Evolutionary conservation across 2,113 vertebrate species (phyloP), one percentile per base, ranked within the genome.

Genomic region (Camelus dromedarius): DNA sequence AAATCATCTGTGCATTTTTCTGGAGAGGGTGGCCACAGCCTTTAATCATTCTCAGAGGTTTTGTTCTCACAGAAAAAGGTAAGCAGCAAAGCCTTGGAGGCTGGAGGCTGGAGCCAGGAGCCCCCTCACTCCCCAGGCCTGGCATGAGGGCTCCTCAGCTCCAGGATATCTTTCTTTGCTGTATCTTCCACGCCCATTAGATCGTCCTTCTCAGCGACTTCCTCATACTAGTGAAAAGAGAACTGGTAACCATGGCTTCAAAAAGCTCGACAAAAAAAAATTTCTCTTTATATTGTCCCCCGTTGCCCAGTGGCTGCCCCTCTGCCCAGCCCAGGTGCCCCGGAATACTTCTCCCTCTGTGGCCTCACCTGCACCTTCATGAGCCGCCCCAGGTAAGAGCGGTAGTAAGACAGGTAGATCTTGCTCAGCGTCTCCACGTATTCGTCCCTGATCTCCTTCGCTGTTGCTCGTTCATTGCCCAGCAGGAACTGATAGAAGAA

Each of bases 371-470:
- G 99, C 81, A 99, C 99, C 98, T 99, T 99, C 98, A 99, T 99
- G 82, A 99, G 98, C 15, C 99, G 96, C 70, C 99, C 98, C 92
- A 99, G 99, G 98, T 99, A 99, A 0, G 99, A 99, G 86, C 99
- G 99, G 97, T 99, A 99, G 98, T 99, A 99, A 54, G 99, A 99
- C 96, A 98, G 98, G 98, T 99, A 99, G 58, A 99, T 99, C 83
- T 99, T 99, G 97, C 99, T 99, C 99, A 99, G 99, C 0, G 99
- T 99, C 98, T 99, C 99, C 97, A 99, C 99, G 0, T 99, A 99
- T 52, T 99, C 99, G 0, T 99, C 99, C 77, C 99, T 97, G 92
- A 99, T 99, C 98, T 99, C 99, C 98, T 99, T 99, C 0, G 99
- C 99, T 0, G 99, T 99, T 0, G 99, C 97, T 52, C 99, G 98